Evolutionary conservation across 1,140 invertebrate genomes (phyloP).

Genomic region (Microvelia longipes): DNA sequence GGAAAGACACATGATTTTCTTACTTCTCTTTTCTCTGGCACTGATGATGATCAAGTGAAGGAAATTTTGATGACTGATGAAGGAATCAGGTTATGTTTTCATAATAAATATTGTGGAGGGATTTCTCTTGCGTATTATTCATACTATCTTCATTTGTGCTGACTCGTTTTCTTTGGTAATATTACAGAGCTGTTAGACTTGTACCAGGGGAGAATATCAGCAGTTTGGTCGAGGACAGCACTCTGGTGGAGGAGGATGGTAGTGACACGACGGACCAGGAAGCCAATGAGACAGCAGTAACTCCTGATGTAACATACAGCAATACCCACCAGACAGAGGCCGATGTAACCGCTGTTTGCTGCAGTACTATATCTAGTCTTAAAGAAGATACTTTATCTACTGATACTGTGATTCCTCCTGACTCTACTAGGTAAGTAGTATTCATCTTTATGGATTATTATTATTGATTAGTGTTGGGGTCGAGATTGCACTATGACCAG

Average conservation of each 20-base stretch:
- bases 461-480: too few relatives aligned
- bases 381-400: constrained; percentile 6
- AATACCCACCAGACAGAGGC: not conserved
- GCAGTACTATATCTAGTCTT: constrained; percentile 7
- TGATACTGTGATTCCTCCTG: constrained; percentile 9
- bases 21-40: too few relatives aligned
- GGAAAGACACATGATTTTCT: too few relatives aligned
- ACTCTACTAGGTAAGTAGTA: constrained; percentile 6
- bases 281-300: not conserved
- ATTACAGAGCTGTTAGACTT: constrained; percentile 14
- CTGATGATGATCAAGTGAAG: too few relatives aligned
- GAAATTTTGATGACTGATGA: too few relatives aligned
- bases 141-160: too few relatives aligned
- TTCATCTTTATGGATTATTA: too few relatives aligned
- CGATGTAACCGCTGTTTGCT: not conserved
- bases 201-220: constrained; percentile 2
- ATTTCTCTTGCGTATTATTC: too few relatives aligned
- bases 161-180: too few relatives aligned
- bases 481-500: too few relatives aligned
- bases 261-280: not conserved
- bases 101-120: too few relatives aligned
- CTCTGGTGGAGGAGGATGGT: not conserved
- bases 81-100: too few relatives aligned
- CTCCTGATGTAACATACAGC: not conserved
- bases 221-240: not conserved